Evolutionary conservation across 2,888 invertebrate genomes (phyloP).

Genomic region (Tenthredo distinguenda): DNA sequence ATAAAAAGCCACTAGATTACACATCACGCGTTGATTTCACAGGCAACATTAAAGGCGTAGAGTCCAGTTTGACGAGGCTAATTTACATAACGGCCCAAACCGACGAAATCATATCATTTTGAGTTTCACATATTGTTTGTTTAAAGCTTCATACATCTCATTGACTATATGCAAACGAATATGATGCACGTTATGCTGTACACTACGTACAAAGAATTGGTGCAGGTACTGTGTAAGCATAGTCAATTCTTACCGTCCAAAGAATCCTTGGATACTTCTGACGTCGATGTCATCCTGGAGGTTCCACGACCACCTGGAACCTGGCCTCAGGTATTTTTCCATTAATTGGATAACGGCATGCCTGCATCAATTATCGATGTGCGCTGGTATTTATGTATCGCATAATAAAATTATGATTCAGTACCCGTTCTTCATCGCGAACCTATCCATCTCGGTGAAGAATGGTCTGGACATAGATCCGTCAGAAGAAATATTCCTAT

Average conservation of each 20-base stretch:
- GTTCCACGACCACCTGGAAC: conserved; percentile 72
- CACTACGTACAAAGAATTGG: conserved; percentile 82
- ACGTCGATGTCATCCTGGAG: conserved; percentile 80
- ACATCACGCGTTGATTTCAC: not conserved
- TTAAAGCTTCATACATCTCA: conserved; percentile 85
- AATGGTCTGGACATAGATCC: conserved; percentile 81
- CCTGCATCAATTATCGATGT: not conserved
- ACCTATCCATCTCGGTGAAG: conserved; percentile 77
- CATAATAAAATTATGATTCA: conserved; percentile 73
- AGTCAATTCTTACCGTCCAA: conserved; percentile 79
- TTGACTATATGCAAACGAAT: conserved; percentile 86
- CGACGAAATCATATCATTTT: not conserved
- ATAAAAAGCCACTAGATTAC: no score
- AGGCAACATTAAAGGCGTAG: not conserved
- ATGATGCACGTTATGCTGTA: conserved; percentile 84
- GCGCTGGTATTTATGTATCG: not conserved
- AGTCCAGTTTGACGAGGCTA: not conserved
- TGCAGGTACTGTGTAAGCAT: conserved; percentile 81
- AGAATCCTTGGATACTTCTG: conserved; percentile 74
- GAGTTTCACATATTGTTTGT: conserved; percentile 52
- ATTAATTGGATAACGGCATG: conserved; percentile 63
- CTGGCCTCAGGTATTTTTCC: conserved; percentile 34
- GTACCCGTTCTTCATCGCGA: conserved; percentile 84
- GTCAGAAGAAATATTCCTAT: conserved; percentile 81
- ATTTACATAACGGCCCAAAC: not conserved